Base-by-base conservation (phyloP, 2,888 invertebrate species). In the Caenorhabditis plicata region DNA sequence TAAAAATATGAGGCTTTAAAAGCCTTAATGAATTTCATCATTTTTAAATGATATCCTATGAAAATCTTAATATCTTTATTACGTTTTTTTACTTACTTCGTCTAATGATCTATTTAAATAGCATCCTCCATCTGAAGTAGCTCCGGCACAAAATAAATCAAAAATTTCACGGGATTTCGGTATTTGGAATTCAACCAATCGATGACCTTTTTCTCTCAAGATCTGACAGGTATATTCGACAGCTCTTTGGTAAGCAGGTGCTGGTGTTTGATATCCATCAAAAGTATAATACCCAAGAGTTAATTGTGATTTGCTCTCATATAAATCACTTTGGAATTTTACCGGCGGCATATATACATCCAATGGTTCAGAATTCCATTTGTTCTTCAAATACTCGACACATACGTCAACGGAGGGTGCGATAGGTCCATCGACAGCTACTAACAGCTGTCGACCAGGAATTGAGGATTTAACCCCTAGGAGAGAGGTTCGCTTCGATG, bases 141-240 rank as follows among this genome's bases (percentile, higher is more conserved):
- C 54, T 1, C 51, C 54, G 1, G 55, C 61, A 27, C 44, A 50
- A 22, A 55, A 62, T 0, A 62, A 13, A 38, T 38, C 45, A 40
- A 48, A 62, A 48, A 63, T 64, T 0, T 58, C 33, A 8, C 55
- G 44, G 0, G 73, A 66, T 11, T 48, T 29, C 1, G 75, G 75
- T 11, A 74, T 60, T 26, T 63, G 38, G 47, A 76, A 75, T 19
- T 33, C 55, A 8, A 74, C 50, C 15, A 72, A n/a, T 19, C 58
- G 50, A 33, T 75, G 71, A 4, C 75, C 75, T 7, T 36, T 41
- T 4, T 43, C 61, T 35, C 50, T 22, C 8, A 75, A 50, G 2
- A 69, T 43, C 17, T 42, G 39, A 8, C 44, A 33, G 1, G 55
- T 55, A 8, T 57, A 40, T 39, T 11, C 20, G 8, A 63, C 58